Evolutionary conservation across 2,113 vertebrate species (phyloP).

Genomic region (Amblyopsis rosae): DNA sequence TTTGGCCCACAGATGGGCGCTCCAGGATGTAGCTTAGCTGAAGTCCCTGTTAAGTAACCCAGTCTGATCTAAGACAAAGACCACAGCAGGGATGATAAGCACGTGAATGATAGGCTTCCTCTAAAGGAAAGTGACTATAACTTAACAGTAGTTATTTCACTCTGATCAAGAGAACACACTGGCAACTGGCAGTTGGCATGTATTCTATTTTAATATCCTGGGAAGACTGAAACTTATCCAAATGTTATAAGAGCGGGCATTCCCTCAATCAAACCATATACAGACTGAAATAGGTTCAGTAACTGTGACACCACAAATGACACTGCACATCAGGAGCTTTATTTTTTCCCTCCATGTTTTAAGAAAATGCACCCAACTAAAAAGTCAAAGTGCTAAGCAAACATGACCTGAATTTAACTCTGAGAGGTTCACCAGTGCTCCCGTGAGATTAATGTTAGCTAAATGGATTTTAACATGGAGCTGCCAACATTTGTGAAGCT

Average conservation of each 20-base stretch:
- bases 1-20: slow-evolving; percentile 53
- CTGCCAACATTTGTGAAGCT: slow-evolving; percentile 58
- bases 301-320: slow-evolving; percentile 57
- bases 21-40: slow-evolving; percentile 53
- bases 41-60: slow-evolving; percentile 35
- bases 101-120: slow-evolving; percentile 14
- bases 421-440: slow-evolving; percentile 19
- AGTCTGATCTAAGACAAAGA: slow-evolving; percentile 62
- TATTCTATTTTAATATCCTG: slow-evolving; percentile 25
- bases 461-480: slow-evolving; percentile 51
- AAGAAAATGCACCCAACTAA: slow-evolving; percentile 45
- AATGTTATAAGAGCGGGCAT: slow-evolving; percentile 36
- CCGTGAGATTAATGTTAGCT: slow-evolving; percentile 61
- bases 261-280: slow-evolving; percentile 37
- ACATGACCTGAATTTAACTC: slow-evolving; percentile 42
- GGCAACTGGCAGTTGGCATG: not conserved
- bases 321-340: slow-evolving; percentile 39
- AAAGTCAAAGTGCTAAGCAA: slow-evolving; percentile 29
- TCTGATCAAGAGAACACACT: slow-evolving; percentile 37
- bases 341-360: slow-evolving; percentile 58
- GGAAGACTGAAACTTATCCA: slow-evolving; percentile 32
- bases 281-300: slow-evolving; percentile 39
- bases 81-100: slow-evolving; percentile 52
- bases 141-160: too few relatives aligned
- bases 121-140: slow-evolving; percentile 46